Evolutionary conservation across 2,113 vertebrate genomes (phyloP), one percentile per base, ranked within the genome.

Genomic region (Peromyscus leucopus): DNA sequence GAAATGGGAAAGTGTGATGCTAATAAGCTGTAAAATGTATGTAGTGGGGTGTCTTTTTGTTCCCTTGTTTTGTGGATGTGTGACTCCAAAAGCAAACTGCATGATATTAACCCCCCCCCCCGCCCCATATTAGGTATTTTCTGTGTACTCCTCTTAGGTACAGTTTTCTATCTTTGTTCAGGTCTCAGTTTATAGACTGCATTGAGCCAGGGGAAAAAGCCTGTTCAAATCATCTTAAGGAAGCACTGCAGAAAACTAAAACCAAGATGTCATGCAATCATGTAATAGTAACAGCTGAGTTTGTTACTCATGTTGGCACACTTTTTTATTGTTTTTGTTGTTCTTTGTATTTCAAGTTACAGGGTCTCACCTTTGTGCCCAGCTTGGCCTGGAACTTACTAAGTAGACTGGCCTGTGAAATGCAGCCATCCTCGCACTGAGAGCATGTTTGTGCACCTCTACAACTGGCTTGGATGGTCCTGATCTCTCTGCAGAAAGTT

Each of bases 61-160:
- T 78, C 31, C 7, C 21, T 33, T 31, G 4, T 26, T 48, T 79
- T 79, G 48, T 10, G 16, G 17, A 79, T 55, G 31, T 55, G 16
- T 55, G 31, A 33, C 28, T 51, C 28, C 31, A 78, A 78, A 16
- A 55, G 2, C 17, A 51, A 79, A 33, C 51, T 33, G 6, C 3
- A 55, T 16, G 55, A 79, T 55, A 31, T 33, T 1, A 55, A 10
- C 0, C 2, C 28, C 16, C 0, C 13, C 33, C 0, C 6, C 16
- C 16, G 1, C 13, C 33, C 46, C 46, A 48, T 21, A 19, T 79
- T 48, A 8, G 13, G 31, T 51, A 51, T 9, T 33, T 51, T 33
- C 13, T 78, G 51, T 79, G 2, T 16, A 79, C 3, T 17, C 46
- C 76, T 51, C 15, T 51, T 13, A 48, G 15, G 12, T 13, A 51